These are phyloP conservation scores for Ceyx cyanopectus DNA, from an alignment of 2,113 vertebrate genomes.

Conservation along the genomic window DNA sequence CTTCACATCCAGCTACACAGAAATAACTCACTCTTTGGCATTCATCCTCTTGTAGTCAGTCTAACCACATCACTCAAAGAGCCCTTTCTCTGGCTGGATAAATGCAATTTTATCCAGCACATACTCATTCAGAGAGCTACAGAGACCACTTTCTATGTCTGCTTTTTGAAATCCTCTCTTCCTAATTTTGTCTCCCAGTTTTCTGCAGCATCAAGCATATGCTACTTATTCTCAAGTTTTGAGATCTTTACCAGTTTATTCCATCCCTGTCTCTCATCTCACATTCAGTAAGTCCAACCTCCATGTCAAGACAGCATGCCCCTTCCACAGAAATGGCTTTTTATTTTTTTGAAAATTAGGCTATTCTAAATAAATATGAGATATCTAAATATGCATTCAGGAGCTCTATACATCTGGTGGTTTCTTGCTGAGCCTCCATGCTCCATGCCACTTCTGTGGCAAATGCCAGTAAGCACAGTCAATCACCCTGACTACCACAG, in stretches of 20 bases:
- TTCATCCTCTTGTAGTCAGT: neutral
- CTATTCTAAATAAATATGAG: neutral
- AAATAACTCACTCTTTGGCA: neutral
- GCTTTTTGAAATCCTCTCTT: neutral
- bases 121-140: neutral
- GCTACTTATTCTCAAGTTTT: neutral
- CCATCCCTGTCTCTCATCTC: neutral
- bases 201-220: neutral
- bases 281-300: neutral
- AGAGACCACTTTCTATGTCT: neutral
- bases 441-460: neutral
- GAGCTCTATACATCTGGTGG: neutral
- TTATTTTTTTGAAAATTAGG: neutral
- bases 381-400: neutral
- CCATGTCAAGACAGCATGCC: neutral
- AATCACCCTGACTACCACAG: neutral
- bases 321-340: neutral
- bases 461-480: neutral
- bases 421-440: neutral
- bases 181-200: neutral
- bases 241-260: neutral
- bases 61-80: neutral
- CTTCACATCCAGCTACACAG: neutral
- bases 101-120: neutral
- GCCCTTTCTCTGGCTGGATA: neutral